These are phyloP conservation scores for Spilosoma lubricipeda DNA, from an alignment of 2,888 invertebrate species.

Conservation along the genomic window DNA sequence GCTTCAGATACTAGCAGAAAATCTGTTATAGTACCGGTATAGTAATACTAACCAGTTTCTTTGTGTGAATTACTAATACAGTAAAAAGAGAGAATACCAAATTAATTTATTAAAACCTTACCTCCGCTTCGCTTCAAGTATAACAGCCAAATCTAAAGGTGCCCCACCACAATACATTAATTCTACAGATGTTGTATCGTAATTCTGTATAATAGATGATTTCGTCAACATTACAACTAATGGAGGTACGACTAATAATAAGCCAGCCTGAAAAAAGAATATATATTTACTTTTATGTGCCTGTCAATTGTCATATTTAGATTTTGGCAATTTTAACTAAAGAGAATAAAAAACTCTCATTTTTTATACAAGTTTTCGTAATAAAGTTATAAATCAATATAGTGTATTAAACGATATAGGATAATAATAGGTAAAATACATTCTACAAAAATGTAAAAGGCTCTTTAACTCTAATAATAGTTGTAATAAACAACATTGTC, in stretches of 20 bases:
- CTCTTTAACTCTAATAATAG: too few species aligned
- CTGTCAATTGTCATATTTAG: too few species aligned
- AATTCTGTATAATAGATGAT: conserved; percentile 61
- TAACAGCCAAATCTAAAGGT: conserved; percentile 58
- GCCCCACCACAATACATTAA: conserved; percentile 68
- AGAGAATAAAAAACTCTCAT: background rate
- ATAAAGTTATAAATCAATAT: background rate
- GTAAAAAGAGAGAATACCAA: background rate
- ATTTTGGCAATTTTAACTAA: background rate
- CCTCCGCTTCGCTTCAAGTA: conserved; percentile 60
- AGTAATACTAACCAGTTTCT: background rate
- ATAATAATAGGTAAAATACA: too few species aligned
- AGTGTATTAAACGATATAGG: background rate
- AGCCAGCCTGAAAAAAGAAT: conserved; percentile 55
- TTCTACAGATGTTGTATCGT: conserved; percentile 67
- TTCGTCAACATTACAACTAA: conserved; percentile 64
- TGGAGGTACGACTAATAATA: conserved; percentile 64
- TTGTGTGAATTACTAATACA: too few species aligned
- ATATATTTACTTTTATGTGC: background rate
- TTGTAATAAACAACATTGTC: too few species aligned
- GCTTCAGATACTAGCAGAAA: too few species aligned
- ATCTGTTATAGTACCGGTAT: background rate
- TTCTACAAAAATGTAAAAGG: too few species aligned
- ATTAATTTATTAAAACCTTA: conserved; percentile 28
- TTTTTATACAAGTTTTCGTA: too few species aligned